Conservation (phyloP, 2,113 vertebrate species). For the Cheilinus undulatus region DNA sequence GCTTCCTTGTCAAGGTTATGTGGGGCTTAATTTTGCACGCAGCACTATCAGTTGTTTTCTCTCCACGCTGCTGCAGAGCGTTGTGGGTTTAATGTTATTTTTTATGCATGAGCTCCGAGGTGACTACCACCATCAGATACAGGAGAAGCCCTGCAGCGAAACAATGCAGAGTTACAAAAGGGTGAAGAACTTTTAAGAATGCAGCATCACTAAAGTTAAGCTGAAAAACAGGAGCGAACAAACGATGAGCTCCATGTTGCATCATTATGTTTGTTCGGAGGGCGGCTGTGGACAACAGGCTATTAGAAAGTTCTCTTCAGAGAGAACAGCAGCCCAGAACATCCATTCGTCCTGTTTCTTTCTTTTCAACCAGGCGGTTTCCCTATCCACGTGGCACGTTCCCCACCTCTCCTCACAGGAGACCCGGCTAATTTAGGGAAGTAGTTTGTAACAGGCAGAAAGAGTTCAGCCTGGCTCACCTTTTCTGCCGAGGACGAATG, state of each 20-base stretch:
- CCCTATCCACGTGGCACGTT: constrained; percentile 15
- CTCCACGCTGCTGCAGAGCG: background rate
- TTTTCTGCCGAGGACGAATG: constrained; percentile 35
- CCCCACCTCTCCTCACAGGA: constrained; percentile 34
- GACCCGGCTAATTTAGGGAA: constrained; percentile 58
- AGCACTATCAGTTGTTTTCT: constrained; percentile 22
- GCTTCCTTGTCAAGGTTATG: constrained; percentile 28
- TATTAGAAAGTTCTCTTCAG: constrained; percentile 7
- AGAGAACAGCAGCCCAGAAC: background rate
- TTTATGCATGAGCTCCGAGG: constrained; percentile 20
- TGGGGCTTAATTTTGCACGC: background rate
- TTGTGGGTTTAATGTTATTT: constrained; percentile 12
- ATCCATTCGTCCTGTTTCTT: constrained; percentile 5
- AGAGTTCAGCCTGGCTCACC: constrained; percentile 37
- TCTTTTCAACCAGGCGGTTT: constrained; percentile 25
- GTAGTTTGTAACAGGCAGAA: constrained; percentile 60
- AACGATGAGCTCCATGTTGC: constrained; percentile 15
- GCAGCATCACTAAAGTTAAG: background rate
- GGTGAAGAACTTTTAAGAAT: background rate
- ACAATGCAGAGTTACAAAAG: background rate
- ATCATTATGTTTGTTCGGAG: constrained; percentile 29
- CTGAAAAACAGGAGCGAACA: constrained; percentile 5
- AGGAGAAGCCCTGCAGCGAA: background rate
- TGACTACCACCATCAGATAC: constrained; percentile 6
- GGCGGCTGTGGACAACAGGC: constrained; percentile 4